Percentiles rank a stretch among this genome's conserved stretches.
Evolutionary conservation across 2,797 vertebrate genomes (phyloP).

Genomic region (Cryptoprocta ferox): DNA sequence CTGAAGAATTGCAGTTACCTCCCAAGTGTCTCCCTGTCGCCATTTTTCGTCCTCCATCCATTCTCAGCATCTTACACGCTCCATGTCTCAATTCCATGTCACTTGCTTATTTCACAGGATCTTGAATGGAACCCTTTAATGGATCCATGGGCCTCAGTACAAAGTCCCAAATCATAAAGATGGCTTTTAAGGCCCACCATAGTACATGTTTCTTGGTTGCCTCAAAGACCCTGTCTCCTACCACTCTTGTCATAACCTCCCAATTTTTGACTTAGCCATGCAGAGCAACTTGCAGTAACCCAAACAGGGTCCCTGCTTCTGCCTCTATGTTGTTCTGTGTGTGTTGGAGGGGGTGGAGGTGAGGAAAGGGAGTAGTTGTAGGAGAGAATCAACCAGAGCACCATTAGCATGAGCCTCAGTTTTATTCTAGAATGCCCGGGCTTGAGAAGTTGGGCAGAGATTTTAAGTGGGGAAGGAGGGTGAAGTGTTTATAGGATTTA

Average conservation of each 20-base stretch:
- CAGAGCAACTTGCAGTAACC: background rate
- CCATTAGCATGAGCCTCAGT: background rate
- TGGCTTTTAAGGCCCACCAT: background rate
- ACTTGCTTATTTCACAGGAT: background rate
- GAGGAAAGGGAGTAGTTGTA: background rate
- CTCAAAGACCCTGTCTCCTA: background rate
- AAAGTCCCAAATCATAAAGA: background rate
- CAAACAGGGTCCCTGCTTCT: background rate
- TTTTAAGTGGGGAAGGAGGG: background rate
- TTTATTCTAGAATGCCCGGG: background rate
- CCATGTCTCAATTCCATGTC: background rate
- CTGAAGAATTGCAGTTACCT: background rate
- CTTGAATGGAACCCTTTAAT: background rate
- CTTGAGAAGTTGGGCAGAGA: background rate
- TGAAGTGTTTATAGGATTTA: background rate
- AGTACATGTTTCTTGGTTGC: background rate
- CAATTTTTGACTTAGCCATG: background rate
- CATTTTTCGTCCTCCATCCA: background rate
- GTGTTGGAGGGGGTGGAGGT: background rate
- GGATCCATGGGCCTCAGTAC: background rate
- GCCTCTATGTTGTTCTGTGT: background rate
- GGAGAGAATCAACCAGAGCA: background rate
- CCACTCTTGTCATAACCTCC: accelerated
- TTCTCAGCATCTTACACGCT: background rate
- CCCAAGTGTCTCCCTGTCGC: background rate